Conservation (phyloP, 2,113 vertebrate genomes). For the Onychostruthus taczanowskii region DNA sequence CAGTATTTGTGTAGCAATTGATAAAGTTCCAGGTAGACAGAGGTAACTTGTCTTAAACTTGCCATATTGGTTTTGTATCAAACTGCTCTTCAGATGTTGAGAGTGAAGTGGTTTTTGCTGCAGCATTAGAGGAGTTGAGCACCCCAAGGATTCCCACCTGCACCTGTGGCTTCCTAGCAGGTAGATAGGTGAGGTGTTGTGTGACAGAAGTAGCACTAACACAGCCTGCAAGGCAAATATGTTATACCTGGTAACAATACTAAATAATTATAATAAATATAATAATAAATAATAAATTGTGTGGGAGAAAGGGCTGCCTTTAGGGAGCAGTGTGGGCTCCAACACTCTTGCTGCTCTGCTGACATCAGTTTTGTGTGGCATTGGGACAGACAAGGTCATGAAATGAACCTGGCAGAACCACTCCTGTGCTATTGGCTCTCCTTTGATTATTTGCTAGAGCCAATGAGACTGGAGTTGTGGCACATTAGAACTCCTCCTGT, state of each 20-base stretch:
- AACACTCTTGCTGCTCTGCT: neutral
- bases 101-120: neutral
- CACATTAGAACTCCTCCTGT: neutral
- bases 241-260: neutral
- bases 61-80: neutral
- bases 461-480: neutral
- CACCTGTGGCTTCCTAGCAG: rapidly evolving
- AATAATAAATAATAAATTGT: neutral
- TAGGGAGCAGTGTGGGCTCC: neutral
- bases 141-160: neutral
- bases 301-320: neutral
- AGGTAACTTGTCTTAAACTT: neutral
- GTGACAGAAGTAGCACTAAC: neutral
- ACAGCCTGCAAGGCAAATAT: neutral
- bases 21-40: neutral
- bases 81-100: neutral
- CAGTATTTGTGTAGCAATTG: neutral
- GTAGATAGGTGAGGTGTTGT: neutral
- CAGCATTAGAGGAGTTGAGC: neutral
- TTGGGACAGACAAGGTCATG: neutral
- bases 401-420: neutral
- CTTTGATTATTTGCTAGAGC: neutral
- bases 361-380: neutral
- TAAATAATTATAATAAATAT: no score
- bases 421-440: neutral